Conservation (phyloP, 2,113 vertebrate genomes). For the Otus sunia region DNA sequence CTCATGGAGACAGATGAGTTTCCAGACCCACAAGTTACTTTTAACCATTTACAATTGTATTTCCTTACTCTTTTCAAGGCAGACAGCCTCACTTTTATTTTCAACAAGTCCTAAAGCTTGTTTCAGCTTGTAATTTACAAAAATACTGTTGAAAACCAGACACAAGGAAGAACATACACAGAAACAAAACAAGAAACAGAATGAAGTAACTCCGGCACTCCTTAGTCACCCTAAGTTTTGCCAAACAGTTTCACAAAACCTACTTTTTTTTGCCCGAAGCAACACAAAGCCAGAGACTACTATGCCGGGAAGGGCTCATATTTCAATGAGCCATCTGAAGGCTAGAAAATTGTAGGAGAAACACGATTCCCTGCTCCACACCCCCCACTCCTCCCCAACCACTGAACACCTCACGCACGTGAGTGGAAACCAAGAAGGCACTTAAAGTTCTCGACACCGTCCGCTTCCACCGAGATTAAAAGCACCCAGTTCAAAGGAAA, state of each 20-base stretch:
- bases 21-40: background rate
- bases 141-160: background rate
- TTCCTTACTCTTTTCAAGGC: background rate
- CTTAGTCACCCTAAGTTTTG: rapidly evolving
- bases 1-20: rapidly evolving
- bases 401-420: background rate
- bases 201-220: rapidly evolving
- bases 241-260: rapidly evolving
- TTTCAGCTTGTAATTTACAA: background rate
- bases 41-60: too few species aligned
- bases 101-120: background rate
- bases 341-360: rapidly evolving
- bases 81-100: too few species aligned
- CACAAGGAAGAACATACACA: rapidly evolving
- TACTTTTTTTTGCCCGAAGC: rapidly evolving
- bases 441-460: rapidly evolving
- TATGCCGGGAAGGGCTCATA: background rate
- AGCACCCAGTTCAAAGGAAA: rapidly evolving
- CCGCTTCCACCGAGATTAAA: background rate
- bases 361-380: rapidly evolving
- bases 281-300: background rate
- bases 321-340: rapidly evolving
- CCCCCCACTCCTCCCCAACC: background rate
- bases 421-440: background rate
- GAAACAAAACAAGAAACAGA: background rate